Base-by-base conservation (phyloP, 2,888 invertebrate species). In the Slavum lentiscoides region DNA sequence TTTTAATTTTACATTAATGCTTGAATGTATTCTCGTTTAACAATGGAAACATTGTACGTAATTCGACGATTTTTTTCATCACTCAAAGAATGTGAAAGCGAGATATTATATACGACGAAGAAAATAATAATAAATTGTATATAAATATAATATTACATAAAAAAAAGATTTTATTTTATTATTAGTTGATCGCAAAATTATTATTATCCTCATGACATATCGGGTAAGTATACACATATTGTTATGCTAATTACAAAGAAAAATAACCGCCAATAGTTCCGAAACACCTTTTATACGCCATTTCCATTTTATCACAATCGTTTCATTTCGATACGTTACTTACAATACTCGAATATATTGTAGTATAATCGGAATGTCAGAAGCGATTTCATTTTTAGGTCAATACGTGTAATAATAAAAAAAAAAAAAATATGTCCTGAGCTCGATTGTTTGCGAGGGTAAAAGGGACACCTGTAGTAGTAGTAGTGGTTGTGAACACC, bases 361-460 rank as follows among this genome's bases (percentile, higher is more conserved):
- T 58, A 55, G 53, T 62, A 53, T 9, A 58, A 70, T 75, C 30
- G 69, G 80, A 72, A 72, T 80, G 80, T 58, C 58, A 80, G 9
- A 43, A 80, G 55, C 55, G 70, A 72, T 80, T 80, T 80, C 70
- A 58, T 64, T 64, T 70, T 70, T 80, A 72, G 80, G 80, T 70
- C 62, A 72, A 80, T 70, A 66, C 64, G 64, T 49, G 49, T 49
- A 49, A 49, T 13, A 70, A 70, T 2, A 30, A 30, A 30, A 30
- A 30, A 49, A 49, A 70, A 64, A 72, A 58, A 80, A 43, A 80
- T 72, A 80, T 43, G 77, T 75, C 13, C n/a, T 43, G 64, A 30
- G 70, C 13, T 55, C 64, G 39, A 70, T 80, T 72, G 72, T 72
- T 58, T 64, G 72, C 39, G 58, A 72, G 39, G 62, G 55, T 70